Percentiles rank a stretch among this genome's conserved stretches.
Conservation (phyloP, 2,113 vertebrate species). For the Neomonachus schauinslandi region DNA sequence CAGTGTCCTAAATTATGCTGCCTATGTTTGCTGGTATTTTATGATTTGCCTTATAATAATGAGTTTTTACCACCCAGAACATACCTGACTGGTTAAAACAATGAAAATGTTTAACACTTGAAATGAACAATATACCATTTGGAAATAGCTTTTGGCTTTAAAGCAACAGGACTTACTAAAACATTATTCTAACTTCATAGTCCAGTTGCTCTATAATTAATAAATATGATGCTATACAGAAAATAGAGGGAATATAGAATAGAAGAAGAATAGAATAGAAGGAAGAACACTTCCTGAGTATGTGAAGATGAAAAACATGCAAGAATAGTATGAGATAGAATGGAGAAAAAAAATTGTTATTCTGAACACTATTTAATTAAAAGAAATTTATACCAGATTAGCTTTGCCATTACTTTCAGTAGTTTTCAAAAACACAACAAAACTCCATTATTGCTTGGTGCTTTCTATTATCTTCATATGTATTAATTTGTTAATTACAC, state of each 20-base stretch:
- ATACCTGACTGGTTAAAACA: not conserved
- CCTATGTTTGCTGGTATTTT: not conserved
- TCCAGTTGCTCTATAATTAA: conserved; percentile 57
- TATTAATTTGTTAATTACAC: conserved; percentile 84
- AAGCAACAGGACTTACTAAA: conserved; percentile 59
- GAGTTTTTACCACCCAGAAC: not conserved
- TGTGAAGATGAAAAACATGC: conserved; percentile 60
- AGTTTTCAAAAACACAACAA: conserved; percentile 84
- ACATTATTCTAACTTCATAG: not conserved
- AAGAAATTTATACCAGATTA: conserved; percentile 81
- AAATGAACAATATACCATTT: conserved; percentile 23
- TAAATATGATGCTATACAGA: conserved; percentile 1
- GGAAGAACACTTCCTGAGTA: conserved; percentile 50
- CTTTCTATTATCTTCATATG: conserved; percentile 79
- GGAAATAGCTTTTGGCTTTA: conserved; percentile 44
- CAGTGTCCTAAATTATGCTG: not conserved
- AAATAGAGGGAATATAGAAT: not conserved
- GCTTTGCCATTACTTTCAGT: conserved; percentile 75
- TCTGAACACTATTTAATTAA: conserved; percentile 82
- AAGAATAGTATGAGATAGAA: conserved; percentile 61
- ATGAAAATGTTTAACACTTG: not conserved
- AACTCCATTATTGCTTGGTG: conserved; percentile 75
- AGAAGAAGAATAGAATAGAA: too few species aligned
- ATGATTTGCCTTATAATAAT: conserved; percentile 19
- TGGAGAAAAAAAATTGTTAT: conserved; percentile 78